phyloP scores from a whole-genome alignment of 2,797 vertebrate species.

The Phataginus tetradactyla region DNA sequence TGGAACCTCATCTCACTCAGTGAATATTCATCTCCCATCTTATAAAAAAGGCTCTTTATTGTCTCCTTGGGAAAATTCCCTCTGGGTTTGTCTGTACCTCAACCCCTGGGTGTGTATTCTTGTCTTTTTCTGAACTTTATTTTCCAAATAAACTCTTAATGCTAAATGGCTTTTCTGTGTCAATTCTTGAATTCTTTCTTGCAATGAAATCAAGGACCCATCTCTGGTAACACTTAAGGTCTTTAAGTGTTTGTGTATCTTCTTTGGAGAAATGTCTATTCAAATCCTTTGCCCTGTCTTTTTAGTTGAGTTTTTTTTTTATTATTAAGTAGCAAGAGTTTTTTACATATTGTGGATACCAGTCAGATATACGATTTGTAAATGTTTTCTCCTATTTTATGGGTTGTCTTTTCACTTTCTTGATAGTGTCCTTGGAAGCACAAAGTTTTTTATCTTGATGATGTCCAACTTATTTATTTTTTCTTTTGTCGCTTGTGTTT shows the following conservation, averaged over 20 bases:
- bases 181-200: no score
- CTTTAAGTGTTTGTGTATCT: not conserved
- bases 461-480: not conserved
- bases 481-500: constrained; percentile 4
- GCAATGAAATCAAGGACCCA: no score
- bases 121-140: no score
- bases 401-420: not conserved
- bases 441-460: not conserved
- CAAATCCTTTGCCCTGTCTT: not conserved
- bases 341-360: not conserved
- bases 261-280: not conserved
- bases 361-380: not conserved
- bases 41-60: no score
- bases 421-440: not conserved
- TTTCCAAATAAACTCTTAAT: no score
- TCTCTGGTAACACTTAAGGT: no score
- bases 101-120: no score
- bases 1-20: no score
- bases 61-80: no score
- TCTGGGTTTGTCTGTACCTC: no score
- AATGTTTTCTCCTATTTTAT: not conserved
- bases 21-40: no score
- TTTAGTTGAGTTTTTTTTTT: not conserved
- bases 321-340: not conserved
- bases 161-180: no score